A percentile compares a stretch with the other conserved stretches of the same genome.
These are phyloP conservation scores for Phortica variegata DNA, from an alignment of 1,140 invertebrate genomes.

Conservation along the genomic window DNA sequence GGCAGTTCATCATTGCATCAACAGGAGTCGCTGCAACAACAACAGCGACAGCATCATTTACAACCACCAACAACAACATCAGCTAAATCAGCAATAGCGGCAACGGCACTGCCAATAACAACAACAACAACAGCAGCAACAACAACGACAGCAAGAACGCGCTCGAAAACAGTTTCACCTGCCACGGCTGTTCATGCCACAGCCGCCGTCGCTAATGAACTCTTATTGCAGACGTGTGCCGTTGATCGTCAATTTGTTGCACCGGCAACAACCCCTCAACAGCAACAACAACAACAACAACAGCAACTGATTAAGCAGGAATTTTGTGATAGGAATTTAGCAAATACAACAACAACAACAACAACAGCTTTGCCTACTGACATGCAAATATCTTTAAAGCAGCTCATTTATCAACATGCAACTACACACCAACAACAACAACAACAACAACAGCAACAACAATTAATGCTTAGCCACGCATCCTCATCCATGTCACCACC, in stretches of 20 bases:
- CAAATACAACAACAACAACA: slow-evolving; percentile 19
- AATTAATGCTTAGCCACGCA: slow-evolving; percentile 8
- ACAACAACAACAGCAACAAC: slow-evolving; percentile 4
- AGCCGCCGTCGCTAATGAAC: slow-evolving; percentile 28
- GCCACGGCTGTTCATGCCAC: slow-evolving; percentile 21
- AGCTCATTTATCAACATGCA: slow-evolving; percentile 7
- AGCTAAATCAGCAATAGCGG: slow-evolving; percentile 11
- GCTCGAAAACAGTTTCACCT: slow-evolving; percentile 35
- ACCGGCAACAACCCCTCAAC: slow-evolving; percentile 9
- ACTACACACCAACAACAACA: slow-evolving; percentile 8
- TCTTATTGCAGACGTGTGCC: slow-evolving; percentile 48
- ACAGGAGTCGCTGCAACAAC: slow-evolving; percentile 4
- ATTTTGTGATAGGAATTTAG: slow-evolving; percentile 26
- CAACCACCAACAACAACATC: background rate
- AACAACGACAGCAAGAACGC: slow-evolving; percentile 2
- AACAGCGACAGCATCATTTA: background rate
- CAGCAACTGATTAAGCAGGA: slow-evolving; percentile 48
- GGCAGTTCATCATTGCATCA: slow-evolving; percentile 35
- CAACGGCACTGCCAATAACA: slow-evolving; percentile 20
- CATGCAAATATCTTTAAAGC: no score
- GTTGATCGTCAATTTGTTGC: slow-evolving; percentile 18
- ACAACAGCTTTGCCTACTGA: no score
- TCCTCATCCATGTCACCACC: slow-evolving; percentile 9
- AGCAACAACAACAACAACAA: slow-evolving; percentile 10
- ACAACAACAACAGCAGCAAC: slow-evolving; percentile 11